These are phyloP conservation scores for Echiichthys vipera DNA, from an alignment of 2,797 vertebrate species.

Conservation along the genomic window DNA sequence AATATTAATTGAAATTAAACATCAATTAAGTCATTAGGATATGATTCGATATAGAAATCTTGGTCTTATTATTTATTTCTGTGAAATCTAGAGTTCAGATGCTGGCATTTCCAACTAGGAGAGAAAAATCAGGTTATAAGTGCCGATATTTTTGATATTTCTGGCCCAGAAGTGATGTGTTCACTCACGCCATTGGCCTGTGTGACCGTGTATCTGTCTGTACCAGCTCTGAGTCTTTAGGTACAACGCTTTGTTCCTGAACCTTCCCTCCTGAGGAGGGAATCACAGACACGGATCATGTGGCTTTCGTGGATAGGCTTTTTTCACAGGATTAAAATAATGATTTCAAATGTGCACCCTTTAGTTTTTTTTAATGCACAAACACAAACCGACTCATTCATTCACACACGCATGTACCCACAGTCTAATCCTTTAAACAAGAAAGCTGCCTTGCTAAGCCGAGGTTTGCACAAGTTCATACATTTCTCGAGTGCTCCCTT, in stretches of 20 bases:
- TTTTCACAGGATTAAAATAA: constrained; percentile 49
- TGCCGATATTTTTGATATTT: constrained; percentile 13
- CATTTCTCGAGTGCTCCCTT: constrained; percentile 51
- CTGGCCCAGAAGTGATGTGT: constrained; percentile 11
- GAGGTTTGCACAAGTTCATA: constrained; percentile 49
- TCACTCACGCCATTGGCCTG: constrained; percentile 34
- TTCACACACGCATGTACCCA: constrained; percentile 33
- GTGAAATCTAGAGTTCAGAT: background rate
- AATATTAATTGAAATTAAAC: background rate
- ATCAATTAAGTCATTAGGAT: background rate
- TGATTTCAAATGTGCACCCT: constrained; percentile 41
- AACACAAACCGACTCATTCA: constrained; percentile 57
- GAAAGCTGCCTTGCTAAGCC: constrained; percentile 33
- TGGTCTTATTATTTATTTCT: background rate
- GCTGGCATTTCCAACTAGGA: background rate
- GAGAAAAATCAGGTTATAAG: background rate
- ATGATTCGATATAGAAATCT: background rate
- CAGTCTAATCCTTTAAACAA: constrained; percentile 52
- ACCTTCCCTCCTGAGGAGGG: constrained; percentile 49
- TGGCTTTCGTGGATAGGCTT: constrained; percentile 37
- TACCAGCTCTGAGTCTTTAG: constrained; percentile 60
- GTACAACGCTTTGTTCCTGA: constrained; percentile 74
- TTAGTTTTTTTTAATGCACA: constrained; percentile 30
- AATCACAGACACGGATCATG: constrained; percentile 58
- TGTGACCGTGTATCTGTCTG: constrained; percentile 28